Evolutionary conservation across 2,113 vertebrate species (phyloP), one percentile per base, ranked within the genome.

Genomic region (Cottus gobio): DNA sequence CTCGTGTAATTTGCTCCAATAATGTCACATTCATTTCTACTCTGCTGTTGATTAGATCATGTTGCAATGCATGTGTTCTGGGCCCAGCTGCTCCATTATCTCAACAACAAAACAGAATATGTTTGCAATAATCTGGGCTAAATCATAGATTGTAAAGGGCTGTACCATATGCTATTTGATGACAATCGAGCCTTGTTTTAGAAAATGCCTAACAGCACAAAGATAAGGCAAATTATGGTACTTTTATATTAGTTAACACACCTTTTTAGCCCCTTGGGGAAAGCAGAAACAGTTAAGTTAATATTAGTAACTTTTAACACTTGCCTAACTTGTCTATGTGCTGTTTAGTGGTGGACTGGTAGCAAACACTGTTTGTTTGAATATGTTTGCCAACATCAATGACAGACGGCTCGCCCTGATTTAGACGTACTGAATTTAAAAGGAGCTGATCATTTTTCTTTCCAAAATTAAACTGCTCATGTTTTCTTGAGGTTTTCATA

Each of bases 21-120:
- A 83, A 83, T 70, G 83, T 82, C 75, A 56, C 75, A 83, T 76
- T 39, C 7, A 85, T 72, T 83, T 66, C 26, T 34, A 31, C 69
- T 71, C n/a, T 18, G 57, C 62, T 39, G 61, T 13, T 62, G 71
- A 87, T 73, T 70, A 71, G 72, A 79, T 50, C 62, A 28, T 3
- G 4, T 26, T 26, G 28, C 30, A 20, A 76, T 30, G 42, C 7
- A 42, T 5, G 5, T 7, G 79, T 37, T 77, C 34, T 24, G 9
- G 60, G 4, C 3, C 48, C 79, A 68, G 77, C 77, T 78, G 79
- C 48, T 65, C 36, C 28, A 42, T 58, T 82, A 71, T 46, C 60
- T 46, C 42, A 48, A 20, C 16, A 63, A 10, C 5, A 10, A 71
- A 62, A 71, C 0, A 1, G 1, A 60, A 54, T 3, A 48, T 20